Evolutionary conservation across 2,113 vertebrate species (phyloP).

Genomic region (Lagopus leucura): DNA sequence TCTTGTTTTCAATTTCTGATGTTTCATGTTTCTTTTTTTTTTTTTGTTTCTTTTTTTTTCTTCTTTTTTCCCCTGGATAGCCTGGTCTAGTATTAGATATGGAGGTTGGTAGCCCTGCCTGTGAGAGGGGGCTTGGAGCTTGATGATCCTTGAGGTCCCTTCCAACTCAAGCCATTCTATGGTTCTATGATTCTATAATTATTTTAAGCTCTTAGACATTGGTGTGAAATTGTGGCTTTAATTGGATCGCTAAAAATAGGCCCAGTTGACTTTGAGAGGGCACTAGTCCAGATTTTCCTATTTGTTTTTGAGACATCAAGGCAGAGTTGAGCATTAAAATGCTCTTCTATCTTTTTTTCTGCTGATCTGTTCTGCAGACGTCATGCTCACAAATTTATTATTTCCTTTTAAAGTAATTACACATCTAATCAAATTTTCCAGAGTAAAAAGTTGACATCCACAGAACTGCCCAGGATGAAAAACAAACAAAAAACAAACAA

Average conservation of each 20-base stretch:
- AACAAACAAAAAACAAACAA: not conserved
- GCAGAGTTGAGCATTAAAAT: not conserved
- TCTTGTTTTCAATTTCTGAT: not conserved
- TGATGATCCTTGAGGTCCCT: too few species aligned
- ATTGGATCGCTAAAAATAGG: not conserved
- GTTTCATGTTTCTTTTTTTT: not conserved
- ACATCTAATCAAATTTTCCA: not conserved
- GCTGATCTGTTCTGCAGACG: not conserved
- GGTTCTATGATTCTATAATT: too few species aligned
- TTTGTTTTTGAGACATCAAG: not conserved
- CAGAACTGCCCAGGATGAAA: not conserved
- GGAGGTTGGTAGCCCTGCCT: too few species aligned
- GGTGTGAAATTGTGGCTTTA: not conserved
- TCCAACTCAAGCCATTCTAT: too few species aligned
- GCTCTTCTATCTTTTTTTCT: slow-evolving; percentile 1
- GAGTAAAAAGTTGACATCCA: not conserved
- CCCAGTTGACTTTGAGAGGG: not conserved
- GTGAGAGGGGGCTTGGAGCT: too few species aligned
- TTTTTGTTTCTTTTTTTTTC: too few species aligned
- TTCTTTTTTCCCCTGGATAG: too few species aligned
- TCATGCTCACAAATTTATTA: not conserved
- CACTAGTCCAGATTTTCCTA: not conserved
- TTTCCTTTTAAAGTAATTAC: slow-evolving; percentile 8
- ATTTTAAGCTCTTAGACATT: not conserved
- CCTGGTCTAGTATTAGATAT: too few species aligned